Evolutionary conservation across 2,888 invertebrate species (phyloP), one percentile per base, ranked within the genome.

Genomic region (Volucella zonaria): DNA sequence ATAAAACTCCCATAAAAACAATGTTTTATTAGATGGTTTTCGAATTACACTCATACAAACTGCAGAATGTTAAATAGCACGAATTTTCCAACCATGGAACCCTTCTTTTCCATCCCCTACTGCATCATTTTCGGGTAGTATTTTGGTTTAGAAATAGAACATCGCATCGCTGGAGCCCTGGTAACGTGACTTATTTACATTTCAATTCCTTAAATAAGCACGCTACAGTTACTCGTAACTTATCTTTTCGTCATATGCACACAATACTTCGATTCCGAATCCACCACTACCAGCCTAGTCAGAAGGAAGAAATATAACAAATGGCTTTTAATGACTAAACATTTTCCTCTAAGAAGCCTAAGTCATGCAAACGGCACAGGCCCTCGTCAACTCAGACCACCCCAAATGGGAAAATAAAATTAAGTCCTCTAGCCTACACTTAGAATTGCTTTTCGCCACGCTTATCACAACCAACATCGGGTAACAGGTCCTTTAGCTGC

Each of bases 261-360:
- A 54, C 54, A 6, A 18, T 10, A 8, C 23, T 9, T 23, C 67
- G 8, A 52, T 31, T 31, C 42, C 31, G 18, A 45, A 45, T 23
- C 47, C 47, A 1, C 11, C 51, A 31, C 4, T 31, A 31, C 31
- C 6, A 31, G 2, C 43, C 49, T 23, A 0, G 1, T 23, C 51
- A 15, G 4, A 11, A 8, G 3, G 1, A 2, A 23, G 31, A 11
- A 45, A 56, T 47, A 40, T 23, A 80, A 67, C 4, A 68, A 80
- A 80, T 70, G 49, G 49, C 56, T 81, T 76, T 52, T 52, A 61
- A 23, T 47, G 77, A 77, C 71, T 77, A 71, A 77, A 67, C 71
- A 73, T 67, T 77, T 47, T 47, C 12, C 40, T 47, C 40, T 12
- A 11, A 15, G n/a, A 71, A 42, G 14, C 4, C 43, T 38, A 10